Evolutionary conservation across 1,140 invertebrate genomes (phyloP), one percentile per base, ranked within the genome.

Genomic region (Lutraria rhynchaena): DNA sequence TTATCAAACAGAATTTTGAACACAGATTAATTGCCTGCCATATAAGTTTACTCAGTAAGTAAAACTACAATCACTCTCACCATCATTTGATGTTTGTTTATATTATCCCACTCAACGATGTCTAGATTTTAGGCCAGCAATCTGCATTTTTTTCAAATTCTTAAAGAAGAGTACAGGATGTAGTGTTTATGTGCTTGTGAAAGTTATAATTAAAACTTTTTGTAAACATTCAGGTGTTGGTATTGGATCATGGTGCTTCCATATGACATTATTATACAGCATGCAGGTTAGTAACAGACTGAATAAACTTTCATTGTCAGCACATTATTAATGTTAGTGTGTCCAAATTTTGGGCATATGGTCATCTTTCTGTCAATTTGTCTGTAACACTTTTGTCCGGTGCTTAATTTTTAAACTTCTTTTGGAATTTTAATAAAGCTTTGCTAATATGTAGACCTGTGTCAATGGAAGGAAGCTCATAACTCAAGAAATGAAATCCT

Each of bases 231-330:
- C 83, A 91, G 89, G 92, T 70, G 92, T 93, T 41, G 93, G 93
- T 22, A 82, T 93, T 63, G 93, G 93, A 24, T 93, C 93, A 0
- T 93, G 91, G 91, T 86, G 89, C 44, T 94, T 94, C 85, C 93
- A 94, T 81, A 93, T 93, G 93, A 93, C 93, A 24, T 81, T 94
- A 0, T 55, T 89, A 17, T 93, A 93, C 83, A 89, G 90, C 61
- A 93, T 93, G 92, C 93, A 94, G 87, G 87, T 89, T 80, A 19
- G 44, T 29, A 22, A 17, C 35, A 5, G n/a, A 27, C 11, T 5
- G 24, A 3, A 53, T n/a, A 53, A 11, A n/a, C 17, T 13, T 13
- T 29, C 15, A 31, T 41, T 29, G 27, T 37, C 13, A 55, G 24
- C 31, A n/a, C 11, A 19, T 17, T 57, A n/a, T 80, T n/a, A n/a